Evolutionary conservation across 2,797 vertebrate genomes (phyloP), one percentile per base, ranked within the genome.

Genomic region (Furcifer pardalis): DNA sequence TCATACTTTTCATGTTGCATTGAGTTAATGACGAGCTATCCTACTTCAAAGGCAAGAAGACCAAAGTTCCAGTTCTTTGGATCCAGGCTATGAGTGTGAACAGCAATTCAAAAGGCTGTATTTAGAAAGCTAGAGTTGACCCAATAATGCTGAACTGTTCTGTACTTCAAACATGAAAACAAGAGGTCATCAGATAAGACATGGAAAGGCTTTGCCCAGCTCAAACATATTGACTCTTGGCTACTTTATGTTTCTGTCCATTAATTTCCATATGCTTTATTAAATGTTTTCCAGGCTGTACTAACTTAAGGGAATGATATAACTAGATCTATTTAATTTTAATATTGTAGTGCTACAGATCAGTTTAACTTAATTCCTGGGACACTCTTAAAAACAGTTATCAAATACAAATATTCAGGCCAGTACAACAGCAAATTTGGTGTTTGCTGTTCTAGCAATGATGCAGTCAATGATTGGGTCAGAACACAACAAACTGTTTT

Each of bases 1-100:
- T 71, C 82, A 90, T 69, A 78, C 35, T 73, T 79, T 74, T 87
- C 68, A 66, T 78, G 80, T 30, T 86, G 81, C 76, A 46, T 71
- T 62, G 59, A 62, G 59, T 62, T 5, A 37, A n/a, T 52, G 25
- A 69, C 23, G n/a, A 40, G 4, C 30, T 59, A 27, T 6, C 30
- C 30, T 65, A 32, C 5, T 68, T 69, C 52, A 77, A 75, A 83
- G 27, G 2, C 4, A 52, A 32, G 23, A 25, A n/a, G 44, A 21
- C 40, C 21, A 73, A 49, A 42, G 23, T 21, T 30, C 40, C 15
- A 63, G 27, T 63, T 40, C 27, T 44, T 35, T 37, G 37, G 52
- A 30, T 79, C 44, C n/a, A 32, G 19, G 25, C 40, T 73, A 62
- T 7, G 35, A 40, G 10, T 63, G n/a, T 52, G 25, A 32, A 40